These are phyloP conservation scores for Cebidichthys violaceus DNA, from an alignment of 2,113 vertebrate species.

Conservation along the genomic window DNA sequence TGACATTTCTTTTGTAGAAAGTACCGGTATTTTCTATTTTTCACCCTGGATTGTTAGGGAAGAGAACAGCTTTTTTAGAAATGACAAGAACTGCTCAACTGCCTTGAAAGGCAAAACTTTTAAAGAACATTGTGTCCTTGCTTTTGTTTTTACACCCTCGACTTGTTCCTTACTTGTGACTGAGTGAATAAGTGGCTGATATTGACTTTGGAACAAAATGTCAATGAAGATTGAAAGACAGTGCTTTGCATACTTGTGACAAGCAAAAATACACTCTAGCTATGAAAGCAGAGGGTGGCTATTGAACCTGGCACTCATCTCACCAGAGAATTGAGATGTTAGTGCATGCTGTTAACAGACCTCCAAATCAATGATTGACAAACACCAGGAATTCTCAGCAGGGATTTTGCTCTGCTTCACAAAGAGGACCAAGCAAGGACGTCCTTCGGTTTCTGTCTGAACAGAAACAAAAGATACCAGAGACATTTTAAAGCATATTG, in stretches of 20 bases:
- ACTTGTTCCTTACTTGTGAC: constrained; percentile 43
- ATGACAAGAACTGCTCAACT: constrained; percentile 25
- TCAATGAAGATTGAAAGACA: constrained; percentile 68
- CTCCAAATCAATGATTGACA: constrained; percentile 73
- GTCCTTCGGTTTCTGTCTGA: constrained; percentile 23
- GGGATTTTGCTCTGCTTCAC: constrained; percentile 33
- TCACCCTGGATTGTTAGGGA: background rate
- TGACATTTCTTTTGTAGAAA: constrained; percentile 41
- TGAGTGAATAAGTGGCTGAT: constrained; percentile 72
- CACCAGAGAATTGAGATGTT: constrained; percentile 60
- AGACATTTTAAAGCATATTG: constrained; percentile 20
- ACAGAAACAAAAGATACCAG: constrained; percentile 28
- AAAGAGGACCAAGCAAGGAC: constrained; percentile 45
- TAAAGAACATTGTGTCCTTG: constrained; percentile 46
- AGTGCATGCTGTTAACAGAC: constrained; percentile 64
- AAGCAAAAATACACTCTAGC: constrained; percentile 42
- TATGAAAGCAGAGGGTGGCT: constrained; percentile 53
- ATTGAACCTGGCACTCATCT: constrained; percentile 67
- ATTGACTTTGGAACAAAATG: constrained; percentile 75
- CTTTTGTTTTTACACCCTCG: constrained; percentile 22
- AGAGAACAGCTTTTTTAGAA: constrained; percentile 21
- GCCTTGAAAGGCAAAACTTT: constrained; percentile 44
- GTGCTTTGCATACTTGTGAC: constrained; percentile 63
- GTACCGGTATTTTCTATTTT: constrained; percentile 21
- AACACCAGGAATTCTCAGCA: constrained; percentile 46